Conservation (phyloP, 2,797 vertebrate species). For the Eremophila alpestris region DNA sequence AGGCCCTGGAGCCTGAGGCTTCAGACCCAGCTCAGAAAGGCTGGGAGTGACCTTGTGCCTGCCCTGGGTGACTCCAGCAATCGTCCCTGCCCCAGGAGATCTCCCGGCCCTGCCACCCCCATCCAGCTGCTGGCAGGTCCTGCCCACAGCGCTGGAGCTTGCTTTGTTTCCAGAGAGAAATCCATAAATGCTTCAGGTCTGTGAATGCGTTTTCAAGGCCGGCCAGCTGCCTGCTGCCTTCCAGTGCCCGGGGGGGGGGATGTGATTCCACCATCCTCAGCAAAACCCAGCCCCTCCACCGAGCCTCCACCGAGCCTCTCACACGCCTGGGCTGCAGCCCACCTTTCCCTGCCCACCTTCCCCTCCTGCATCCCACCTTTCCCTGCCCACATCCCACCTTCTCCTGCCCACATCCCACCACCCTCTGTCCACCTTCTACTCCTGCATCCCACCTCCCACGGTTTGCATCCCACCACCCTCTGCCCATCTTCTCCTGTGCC, state of each 20-base stretch:
- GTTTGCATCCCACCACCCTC: too few relatives aligned
- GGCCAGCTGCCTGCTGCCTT: background rate
- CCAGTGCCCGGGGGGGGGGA: background rate
- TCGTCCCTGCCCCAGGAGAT: background rate
- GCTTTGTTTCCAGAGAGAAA: background rate
- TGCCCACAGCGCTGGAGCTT: background rate
- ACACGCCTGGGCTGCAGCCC: background rate
- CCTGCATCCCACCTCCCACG: background rate
- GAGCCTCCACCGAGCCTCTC: background rate
- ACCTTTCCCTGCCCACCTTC: background rate
- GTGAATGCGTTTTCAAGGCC: background rate
- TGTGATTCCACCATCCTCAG: rapidly evolving
- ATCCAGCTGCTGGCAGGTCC: background rate
- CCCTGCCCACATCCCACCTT: background rate
- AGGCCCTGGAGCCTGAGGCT: background rate
- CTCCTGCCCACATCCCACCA: background rate
- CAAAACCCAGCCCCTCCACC: rapidly evolving
- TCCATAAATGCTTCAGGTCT: background rate
- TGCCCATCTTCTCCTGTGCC: too few relatives aligned
- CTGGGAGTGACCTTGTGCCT: background rate
- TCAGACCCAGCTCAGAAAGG: background rate
- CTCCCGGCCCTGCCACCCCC: background rate
- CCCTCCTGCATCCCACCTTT: background rate
- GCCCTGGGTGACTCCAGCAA: background rate
- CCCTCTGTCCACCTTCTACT: background rate